phyloP scores from a whole-genome alignment of 2,113 vertebrate species.

The Urocitellus parryii region DNA sequence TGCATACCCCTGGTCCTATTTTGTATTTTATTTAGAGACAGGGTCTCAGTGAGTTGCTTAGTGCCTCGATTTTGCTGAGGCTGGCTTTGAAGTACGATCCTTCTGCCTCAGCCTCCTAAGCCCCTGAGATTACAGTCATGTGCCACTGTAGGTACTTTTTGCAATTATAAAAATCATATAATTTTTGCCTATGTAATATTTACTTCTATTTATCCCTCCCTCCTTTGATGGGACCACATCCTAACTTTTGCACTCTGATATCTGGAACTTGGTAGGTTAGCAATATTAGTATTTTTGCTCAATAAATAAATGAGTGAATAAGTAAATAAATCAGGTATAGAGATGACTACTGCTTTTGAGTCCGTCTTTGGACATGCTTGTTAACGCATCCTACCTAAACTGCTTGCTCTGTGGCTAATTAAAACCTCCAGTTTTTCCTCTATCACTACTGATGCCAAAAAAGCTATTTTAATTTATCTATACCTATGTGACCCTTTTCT shows the following conservation, averaged over 20 bases:
- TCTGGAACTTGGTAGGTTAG: neutral
- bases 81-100: too few species aligned
- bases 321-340: neutral
- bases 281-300: neutral
- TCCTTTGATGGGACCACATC: neutral
- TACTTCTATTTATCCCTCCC: neutral
- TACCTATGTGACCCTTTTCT: neutral
- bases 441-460: neutral
- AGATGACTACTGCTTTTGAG: neutral
- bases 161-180: neutral
- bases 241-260: conserved; percentile 15
- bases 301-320: neutral
- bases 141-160: neutral
- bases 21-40: too few species aligned
- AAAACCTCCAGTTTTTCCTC: neutral
- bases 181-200: neutral
- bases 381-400: neutral
- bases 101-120: too few species aligned
- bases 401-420: neutral
- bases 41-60: too few species aligned
- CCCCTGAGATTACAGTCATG: too few species aligned
- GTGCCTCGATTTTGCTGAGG: too few species aligned
- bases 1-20: neutral
- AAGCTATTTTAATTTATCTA: neutral
- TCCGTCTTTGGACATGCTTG: neutral